These are phyloP conservation scores for Platyrinchus mystaceus DNA, from an alignment of 2,797 vertebrate species.

Conservation along the genomic window DNA sequence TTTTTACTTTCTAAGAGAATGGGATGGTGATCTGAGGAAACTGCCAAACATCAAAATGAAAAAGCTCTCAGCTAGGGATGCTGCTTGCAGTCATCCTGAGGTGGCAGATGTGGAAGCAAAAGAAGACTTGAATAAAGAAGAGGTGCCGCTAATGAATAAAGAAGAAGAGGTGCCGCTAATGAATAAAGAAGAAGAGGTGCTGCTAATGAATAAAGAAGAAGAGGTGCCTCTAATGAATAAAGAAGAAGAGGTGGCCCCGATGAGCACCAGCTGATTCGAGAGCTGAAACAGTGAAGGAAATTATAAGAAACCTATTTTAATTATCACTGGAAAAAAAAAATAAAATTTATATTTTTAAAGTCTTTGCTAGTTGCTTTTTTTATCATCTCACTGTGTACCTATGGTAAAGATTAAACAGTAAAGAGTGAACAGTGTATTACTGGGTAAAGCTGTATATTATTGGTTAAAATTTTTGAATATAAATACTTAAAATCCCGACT, in stretches of 20 bases:
- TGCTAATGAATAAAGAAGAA: conserved; percentile 40
- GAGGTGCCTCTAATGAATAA: background rate
- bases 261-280: conserved; percentile 35
- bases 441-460: background rate
- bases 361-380: background rate
- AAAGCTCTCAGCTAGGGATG: conserved; percentile 81
- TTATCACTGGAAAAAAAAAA: background rate
- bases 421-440: background rate
- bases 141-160: background rate
- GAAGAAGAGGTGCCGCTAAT: conserved; percentile 20
- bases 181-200: no score
- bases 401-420: background rate
- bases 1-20: conserved; percentile 80
- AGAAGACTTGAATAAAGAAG: conserved; percentile 41
- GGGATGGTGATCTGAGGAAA: conserved; percentile 93
- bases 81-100: conserved; percentile 39
- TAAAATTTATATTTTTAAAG: conserved; percentile 22
- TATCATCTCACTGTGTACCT: background rate
- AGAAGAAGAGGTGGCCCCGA: conserved; percentile 26
- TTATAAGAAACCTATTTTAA: conserved; percentile 16
- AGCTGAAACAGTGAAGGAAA: conserved; percentile 48
- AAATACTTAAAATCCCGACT: background rate
- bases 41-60: conserved; percentile 94
- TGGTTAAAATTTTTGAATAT: background rate
- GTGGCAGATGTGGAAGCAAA: conserved; percentile 25